Conservation (phyloP, 2,113 vertebrate species). For the Ailurus styani region DNA sequence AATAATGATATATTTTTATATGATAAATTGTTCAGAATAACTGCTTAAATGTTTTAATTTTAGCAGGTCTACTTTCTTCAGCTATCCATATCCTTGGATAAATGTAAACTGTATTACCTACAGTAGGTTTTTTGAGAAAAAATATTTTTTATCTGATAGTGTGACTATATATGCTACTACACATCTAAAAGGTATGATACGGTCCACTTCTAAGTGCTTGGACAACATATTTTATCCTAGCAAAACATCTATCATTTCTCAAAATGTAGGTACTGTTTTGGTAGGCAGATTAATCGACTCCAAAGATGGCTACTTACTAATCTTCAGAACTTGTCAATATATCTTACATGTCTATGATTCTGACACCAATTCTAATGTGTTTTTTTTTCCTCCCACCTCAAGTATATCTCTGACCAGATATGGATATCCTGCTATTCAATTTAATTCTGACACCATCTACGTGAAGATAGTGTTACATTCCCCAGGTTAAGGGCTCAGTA, state of each 20-base stretch:
- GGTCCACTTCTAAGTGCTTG: background rate
- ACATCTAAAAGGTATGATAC: background rate
- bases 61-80: background rate
- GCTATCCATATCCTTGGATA: background rate
- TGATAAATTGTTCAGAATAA: background rate
- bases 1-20: background rate
- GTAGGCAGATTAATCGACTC: background rate
- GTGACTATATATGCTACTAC: background rate
- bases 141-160: background rate
- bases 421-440: background rate
- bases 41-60: background rate
- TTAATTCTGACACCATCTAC: background rate
- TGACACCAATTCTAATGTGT: background rate
- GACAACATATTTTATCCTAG: background rate
- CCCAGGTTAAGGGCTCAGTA: background rate
- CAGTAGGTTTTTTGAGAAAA: background rate
- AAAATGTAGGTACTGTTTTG: background rate
- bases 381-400: background rate
- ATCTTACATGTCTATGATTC: background rate
- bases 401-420: background rate
- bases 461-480: background rate
- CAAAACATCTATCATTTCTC: background rate
- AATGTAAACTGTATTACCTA: background rate
- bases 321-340: background rate
- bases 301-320: background rate